phyloP scores from a whole-genome alignment of 2,888 invertebrate species.

The Erebia ligea region DNA sequence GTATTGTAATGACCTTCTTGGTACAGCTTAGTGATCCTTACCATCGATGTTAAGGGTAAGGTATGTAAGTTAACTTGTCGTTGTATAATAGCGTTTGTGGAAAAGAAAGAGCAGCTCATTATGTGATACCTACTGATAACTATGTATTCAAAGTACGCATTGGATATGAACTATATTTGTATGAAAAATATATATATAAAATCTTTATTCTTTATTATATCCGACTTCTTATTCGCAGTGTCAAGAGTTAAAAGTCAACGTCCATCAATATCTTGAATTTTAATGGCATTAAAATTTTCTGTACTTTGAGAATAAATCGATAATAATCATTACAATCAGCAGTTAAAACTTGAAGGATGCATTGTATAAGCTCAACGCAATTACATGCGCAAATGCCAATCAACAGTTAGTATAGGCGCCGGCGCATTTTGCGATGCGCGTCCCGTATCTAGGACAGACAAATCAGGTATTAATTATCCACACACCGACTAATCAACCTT shows the following conservation, averaged over 20 bases:
- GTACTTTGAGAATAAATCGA: too few relatives aligned
- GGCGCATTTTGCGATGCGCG: slow-evolving; percentile 72
- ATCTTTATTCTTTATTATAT: too few relatives aligned
- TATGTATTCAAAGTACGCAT: background rate
- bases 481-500: slow-evolving; percentile 65
- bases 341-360: slow-evolving; percentile 29
- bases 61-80: background rate
- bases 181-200: too few relatives aligned
- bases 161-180: too few relatives aligned
- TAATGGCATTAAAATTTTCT: background rate
- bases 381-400: slow-evolving; percentile 65
- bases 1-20: slow-evolving; percentile 70
- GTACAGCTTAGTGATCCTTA: slow-evolving; percentile 63
- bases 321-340: slow-evolving; percentile 19
- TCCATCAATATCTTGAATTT: background rate
- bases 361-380: slow-evolving; percentile 40
- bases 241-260: slow-evolving; percentile 2
- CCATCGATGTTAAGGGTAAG: slow-evolving; percentile 19
- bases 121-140: background rate
- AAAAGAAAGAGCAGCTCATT: slow-evolving; percentile 2
- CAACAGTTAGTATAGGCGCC: slow-evolving; percentile 80
- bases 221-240: background rate
- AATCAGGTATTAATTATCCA: slow-evolving; percentile 77
- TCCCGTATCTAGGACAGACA: slow-evolving; percentile 76
- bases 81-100: background rate